Percentiles rank a stretch among this genome's conserved stretches.
Evolutionary conservation across 2,797 vertebrate species (phyloP).

Genomic region (Cheirogaleus major): DNA sequence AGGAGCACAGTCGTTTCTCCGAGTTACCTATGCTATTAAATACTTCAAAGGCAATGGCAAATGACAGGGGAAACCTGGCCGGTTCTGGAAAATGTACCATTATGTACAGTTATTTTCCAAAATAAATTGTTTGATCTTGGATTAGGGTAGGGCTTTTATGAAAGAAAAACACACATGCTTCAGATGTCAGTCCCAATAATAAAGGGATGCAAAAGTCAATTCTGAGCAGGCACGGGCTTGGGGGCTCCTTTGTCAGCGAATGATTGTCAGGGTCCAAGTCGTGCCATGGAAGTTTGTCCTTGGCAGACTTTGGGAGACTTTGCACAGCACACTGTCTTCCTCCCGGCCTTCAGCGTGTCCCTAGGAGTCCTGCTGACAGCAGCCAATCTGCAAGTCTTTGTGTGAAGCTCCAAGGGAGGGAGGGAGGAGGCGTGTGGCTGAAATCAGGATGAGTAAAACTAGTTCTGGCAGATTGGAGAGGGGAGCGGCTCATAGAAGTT

Average conservation of each 20-base stretch:
- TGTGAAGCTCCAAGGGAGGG: too few species aligned
- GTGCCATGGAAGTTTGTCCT: background rate
- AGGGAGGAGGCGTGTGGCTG: rapidly evolving
- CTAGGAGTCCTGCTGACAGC: background rate
- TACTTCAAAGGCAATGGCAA: conserved; percentile 61
- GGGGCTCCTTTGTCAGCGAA: background rate
- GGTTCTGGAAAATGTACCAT: conserved; percentile 59
- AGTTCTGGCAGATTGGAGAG: rapidly evolving
- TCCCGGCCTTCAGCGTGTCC: background rate
- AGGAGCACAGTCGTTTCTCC: background rate
- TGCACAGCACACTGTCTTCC: background rate
- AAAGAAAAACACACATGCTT: conserved; percentile 42
- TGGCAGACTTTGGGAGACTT: background rate
- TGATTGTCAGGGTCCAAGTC: background rate
- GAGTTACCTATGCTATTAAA: background rate
- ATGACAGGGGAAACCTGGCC: conserved; percentile 1
- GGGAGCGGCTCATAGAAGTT: background rate
- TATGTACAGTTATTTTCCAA: conserved; percentile 70
- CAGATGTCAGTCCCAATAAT: conserved; percentile 38
- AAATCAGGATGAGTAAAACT: background rate
- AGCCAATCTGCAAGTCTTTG: background rate
- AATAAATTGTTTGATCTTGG: conserved; percentile 72
- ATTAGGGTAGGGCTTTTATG: conserved; percentile 56
- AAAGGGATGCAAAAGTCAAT: conserved; percentile 52
- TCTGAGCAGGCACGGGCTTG: background rate